These are phyloP conservation scores for Dioctria linearis DNA, from an alignment of 2,888 invertebrate genomes.

Conservation along the genomic window DNA sequence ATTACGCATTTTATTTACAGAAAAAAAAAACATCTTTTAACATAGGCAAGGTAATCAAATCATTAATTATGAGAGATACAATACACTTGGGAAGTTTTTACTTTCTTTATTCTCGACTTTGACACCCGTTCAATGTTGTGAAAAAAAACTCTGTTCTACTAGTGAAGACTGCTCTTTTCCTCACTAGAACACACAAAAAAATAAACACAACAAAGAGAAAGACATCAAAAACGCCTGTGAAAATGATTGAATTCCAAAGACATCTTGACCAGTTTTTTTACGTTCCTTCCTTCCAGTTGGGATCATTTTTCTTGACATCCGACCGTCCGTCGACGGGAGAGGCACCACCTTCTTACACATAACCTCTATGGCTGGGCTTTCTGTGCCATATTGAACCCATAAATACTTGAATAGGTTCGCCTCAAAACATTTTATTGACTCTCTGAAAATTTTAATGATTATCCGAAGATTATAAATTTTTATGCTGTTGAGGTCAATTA, in stretches of 20 bases:
- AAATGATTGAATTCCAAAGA: too few relatives aligned
- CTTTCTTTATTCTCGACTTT: too few relatives aligned
- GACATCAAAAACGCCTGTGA: too few relatives aligned
- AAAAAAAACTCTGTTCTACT: too few relatives aligned
- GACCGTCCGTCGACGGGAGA: neutral
- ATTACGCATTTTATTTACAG: neutral
- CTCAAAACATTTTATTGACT: constrained; percentile 57
- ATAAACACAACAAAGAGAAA: too few relatives aligned
- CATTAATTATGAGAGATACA: neutral
- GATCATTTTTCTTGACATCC: constrained; percentile 3
- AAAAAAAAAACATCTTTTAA: neutral
- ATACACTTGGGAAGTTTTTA: neutral
- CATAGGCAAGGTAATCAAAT: neutral
- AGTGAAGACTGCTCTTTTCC: too few relatives aligned
- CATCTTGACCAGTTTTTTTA: too few relatives aligned
- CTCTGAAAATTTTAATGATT: constrained; percentile 57
- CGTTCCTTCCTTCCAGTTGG: neutral
- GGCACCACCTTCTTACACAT: constrained; percentile 6
- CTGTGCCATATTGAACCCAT: constrained; percentile 33
- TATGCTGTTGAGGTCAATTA: constrained; percentile 54
- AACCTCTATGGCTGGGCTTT: neutral
- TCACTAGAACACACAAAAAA: too few relatives aligned
- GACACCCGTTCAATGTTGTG: too few relatives aligned
- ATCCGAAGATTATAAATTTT: constrained; percentile 58
- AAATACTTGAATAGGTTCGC: constrained; percentile 54